Conservation (phyloP, 2,888 invertebrate genomes). For the Silvanus unidentatus region DNA sequence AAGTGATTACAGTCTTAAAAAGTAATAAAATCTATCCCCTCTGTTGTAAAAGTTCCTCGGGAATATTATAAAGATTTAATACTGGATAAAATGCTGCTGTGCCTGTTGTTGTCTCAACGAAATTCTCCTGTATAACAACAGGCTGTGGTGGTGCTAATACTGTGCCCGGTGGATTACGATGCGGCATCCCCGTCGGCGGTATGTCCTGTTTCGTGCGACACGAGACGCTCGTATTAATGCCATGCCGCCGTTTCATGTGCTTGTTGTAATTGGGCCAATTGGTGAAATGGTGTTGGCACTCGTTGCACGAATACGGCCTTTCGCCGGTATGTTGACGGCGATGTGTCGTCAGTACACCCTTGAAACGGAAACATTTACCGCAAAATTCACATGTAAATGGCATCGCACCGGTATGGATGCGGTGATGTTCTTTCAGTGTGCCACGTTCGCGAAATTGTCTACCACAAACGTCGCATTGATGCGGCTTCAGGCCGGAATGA, state of each 20-base stretch:
- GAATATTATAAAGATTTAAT: conserved; percentile 39
- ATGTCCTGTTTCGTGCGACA: conserved; percentile 45
- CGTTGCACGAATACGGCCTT: conserved; percentile 66
- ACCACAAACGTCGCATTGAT: conserved; percentile 57
- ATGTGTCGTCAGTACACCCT: conserved; percentile 70
- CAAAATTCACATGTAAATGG: conserved; percentile 72
- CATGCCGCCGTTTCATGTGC: conserved; percentile 72
- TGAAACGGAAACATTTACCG: conserved; percentile 68
- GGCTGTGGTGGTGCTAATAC: conserved; percentile 42
- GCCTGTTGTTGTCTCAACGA: conserved; percentile 28
- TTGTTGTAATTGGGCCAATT: conserved; percentile 82
- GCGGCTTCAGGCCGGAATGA: conserved; percentile 55
- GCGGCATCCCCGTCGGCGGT: conserved; percentile 46
- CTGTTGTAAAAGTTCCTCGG: conserved; percentile 38
- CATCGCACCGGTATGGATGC: conserved; percentile 74
- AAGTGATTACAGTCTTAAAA: too few species aligned
- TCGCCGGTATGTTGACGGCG: conserved; percentile 64
- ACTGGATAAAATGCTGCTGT: conserved; percentile 39
- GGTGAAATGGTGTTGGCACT: conserved; percentile 69
- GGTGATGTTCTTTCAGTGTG: conserved; percentile 66
- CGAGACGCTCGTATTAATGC: conserved; percentile 47
- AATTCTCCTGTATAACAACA: conserved; percentile 27
- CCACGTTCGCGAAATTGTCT: conserved; percentile 61
- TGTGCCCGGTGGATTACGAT: conserved; percentile 44
- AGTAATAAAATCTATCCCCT: conserved; percentile 24